Evolutionary conservation across 2,113 vertebrate species (phyloP).

Genomic region (Malurus melanocephalus): DNA sequence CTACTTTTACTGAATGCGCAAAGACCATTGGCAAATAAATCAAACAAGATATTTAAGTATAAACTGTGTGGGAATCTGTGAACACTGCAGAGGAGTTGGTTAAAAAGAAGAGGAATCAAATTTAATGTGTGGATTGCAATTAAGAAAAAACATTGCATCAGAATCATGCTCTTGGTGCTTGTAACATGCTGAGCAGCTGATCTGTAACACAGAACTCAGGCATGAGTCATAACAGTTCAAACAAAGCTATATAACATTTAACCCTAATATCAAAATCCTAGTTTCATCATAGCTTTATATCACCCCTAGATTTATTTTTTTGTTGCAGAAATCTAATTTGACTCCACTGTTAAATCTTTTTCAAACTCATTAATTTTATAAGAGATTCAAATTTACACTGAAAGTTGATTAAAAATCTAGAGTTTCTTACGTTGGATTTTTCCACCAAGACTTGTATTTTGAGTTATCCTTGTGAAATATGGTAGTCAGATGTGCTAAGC

Average conservation of each 20-base stretch:
- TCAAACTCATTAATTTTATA: background rate
- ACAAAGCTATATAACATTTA: background rate
- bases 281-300: background rate
- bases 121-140: background rate
- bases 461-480: background rate
- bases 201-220: background rate
- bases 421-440: background rate
- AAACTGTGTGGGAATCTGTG: background rate
- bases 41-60: background rate
- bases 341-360: background rate
- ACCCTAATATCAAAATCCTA: background rate
- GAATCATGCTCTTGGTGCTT: background rate
- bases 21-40: background rate
- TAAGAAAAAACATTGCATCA: background rate
- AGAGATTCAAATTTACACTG: background rate
- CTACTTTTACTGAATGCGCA: background rate
- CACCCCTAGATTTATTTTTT: background rate
- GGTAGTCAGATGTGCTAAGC: background rate
- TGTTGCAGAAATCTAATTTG: background rate
- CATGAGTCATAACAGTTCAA: background rate
- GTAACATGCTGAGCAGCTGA: background rate
- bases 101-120: background rate
- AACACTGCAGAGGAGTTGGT: background rate
- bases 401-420: background rate
- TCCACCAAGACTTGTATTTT: accelerated